Conservation (phyloP, 1,140 invertebrate genomes). For the Zaprionus taronus region DNA sequence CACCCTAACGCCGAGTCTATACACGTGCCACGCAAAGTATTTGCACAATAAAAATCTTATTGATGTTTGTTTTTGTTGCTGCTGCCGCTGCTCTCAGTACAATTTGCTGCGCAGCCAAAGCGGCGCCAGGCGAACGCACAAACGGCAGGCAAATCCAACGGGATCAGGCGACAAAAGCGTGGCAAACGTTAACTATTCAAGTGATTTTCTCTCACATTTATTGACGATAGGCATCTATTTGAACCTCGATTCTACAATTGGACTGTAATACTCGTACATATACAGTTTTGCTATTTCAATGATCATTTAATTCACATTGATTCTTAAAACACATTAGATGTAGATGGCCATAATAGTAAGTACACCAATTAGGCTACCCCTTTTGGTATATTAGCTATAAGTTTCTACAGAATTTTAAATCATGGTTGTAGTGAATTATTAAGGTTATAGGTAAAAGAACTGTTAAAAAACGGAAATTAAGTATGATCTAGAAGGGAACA, state of each 20-base stretch:
- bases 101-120: slow-evolving; percentile 55
- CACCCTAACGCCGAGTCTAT: slow-evolving; percentile 15
- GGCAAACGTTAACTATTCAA: slow-evolving; percentile 3
- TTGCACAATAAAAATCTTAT: slow-evolving; percentile 67
- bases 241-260: neutral
- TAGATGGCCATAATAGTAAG: too few relatives aligned
- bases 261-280: neutral
- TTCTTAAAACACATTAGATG: too few relatives aligned
- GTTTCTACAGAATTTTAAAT: too few relatives aligned
- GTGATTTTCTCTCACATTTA: neutral
- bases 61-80: slow-evolving; percentile 59
- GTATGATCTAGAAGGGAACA: neutral
- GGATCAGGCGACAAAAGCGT: slow-evolving; percentile 39
- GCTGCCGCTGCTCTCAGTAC: slow-evolving; percentile 26
- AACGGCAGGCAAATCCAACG: slow-evolving; percentile 25
- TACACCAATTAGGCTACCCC: neutral
- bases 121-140: slow-evolving; percentile 53
- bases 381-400: neutral
- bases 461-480: neutral
- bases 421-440: too few relatives aligned
- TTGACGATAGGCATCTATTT: neutral
- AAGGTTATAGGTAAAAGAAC: too few relatives aligned
- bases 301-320: too few relatives aligned
- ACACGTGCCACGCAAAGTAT: slow-evolving; percentile 47
- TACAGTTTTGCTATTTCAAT: neutral